Evolutionary conservation across 2,888 invertebrate species (phyloP), one percentile per base, ranked within the genome.

Genomic region (Drosophila diplacantha): DNA sequence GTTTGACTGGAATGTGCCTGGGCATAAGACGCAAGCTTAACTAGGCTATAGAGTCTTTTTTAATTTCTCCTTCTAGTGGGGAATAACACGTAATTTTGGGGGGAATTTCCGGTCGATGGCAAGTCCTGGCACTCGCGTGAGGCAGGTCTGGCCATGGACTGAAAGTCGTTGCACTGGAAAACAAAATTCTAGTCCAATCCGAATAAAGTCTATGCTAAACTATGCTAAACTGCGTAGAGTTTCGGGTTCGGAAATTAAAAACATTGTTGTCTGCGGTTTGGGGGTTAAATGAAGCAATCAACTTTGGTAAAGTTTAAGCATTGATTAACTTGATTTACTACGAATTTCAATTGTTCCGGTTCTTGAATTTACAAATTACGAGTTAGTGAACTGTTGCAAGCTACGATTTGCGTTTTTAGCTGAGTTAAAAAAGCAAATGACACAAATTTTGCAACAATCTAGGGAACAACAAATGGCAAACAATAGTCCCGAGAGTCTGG

Each of bases 291-390:
- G 72, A 80, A 80, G 83, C 81, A 81, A 80, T 83, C 83, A 80
- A 84, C 84, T 84, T 85, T 84, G 84, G 84, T 84, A 84, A 70
- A 84, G 81, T 85, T 85, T 84, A 83, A 75, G 80, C 79, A 75
- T 73, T 73, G 78, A 20, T 44, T 46, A 44, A 44, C 75, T 83
- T 75, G 74, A 70, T 69, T 74, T 69, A 75, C 79, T 83, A 83
- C 74, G 53, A 61, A 46, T 55, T 63, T 69, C 18, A 47, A 50
- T 67, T 65, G 39, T 37, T 52, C 39, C 51, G 53, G 22, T 37
- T 52, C 46, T 71, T 47, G 44, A 61, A 35, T 56, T 39, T 11
- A 26, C 24, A 38, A 39, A 37, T 58, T 66, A 62, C 49, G 12
- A 31, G 9, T 63, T 74, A 51, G 60, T 24, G 52, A 51, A n/a